Evolutionary conservation across 35 echinoderm and acorn worm genomes (phyloP).

Genomic region (Apostichopus californicus): DNA sequence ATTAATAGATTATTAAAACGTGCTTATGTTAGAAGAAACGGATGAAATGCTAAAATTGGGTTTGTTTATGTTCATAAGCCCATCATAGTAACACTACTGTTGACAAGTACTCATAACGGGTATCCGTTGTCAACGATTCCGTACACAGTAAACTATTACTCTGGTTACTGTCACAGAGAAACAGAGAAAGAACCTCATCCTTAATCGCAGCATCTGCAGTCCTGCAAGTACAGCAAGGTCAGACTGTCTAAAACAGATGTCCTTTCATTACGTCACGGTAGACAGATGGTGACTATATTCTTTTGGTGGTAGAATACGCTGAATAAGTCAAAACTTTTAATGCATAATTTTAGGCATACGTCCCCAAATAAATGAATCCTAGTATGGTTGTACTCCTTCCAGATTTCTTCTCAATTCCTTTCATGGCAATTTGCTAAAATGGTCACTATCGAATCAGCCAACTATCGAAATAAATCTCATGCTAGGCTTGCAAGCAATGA

Average conservation of each 20-base stretch:
- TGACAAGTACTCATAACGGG: not conserved
- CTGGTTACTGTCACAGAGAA: not conserved
- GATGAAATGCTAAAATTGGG: not conserved
- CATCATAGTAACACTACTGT: not conserved
- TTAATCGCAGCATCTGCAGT: not conserved
- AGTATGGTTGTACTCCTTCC: no score
- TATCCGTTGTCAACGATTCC: not conserved
- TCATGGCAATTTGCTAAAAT: constrained; percentile 4
- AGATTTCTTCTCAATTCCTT: no score
- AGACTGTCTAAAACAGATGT: not conserved
- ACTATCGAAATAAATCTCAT: constrained; percentile 32
- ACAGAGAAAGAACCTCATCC: not conserved
- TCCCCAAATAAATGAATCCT: no score
- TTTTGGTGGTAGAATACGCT: no score
- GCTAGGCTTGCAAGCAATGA: constrained; percentile 16
- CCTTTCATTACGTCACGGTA: not conserved
- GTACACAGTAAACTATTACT: not conserved
- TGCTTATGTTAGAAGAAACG: not conserved
- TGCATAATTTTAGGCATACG: no score
- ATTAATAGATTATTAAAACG: no score
- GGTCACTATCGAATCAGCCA: not conserved
- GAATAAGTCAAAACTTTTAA: no score
- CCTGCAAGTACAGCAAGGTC: not conserved
- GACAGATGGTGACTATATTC: not conserved
- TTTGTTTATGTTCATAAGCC: not conserved